Conservation (phyloP, 2,113 vertebrate species). For the Thalassarche chlororhynchos region DNA sequence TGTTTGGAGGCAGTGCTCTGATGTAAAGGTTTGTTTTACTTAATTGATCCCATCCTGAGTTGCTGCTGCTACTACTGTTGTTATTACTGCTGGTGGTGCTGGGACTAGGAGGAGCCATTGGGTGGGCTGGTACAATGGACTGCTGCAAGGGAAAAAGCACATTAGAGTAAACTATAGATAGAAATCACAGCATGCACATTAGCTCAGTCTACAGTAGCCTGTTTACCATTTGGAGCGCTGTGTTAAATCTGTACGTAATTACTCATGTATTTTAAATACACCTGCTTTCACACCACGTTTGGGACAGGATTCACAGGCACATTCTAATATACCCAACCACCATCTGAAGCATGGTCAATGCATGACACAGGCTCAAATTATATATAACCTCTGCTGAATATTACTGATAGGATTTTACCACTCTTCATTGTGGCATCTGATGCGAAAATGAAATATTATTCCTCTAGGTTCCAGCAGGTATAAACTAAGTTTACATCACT, state of each 20-base stretch:
- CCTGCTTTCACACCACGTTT: neutral
- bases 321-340: neutral
- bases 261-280: neutral
- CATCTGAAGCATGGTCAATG: neutral
- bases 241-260: neutral
- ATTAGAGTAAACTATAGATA: neutral
- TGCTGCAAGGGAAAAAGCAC: constrained; percentile 77
- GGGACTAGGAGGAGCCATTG: constrained; percentile 98
- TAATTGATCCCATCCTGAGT: constrained; percentile 96
- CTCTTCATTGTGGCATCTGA: neutral
- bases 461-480: neutral
- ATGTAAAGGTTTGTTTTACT: constrained; percentile 99
- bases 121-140: constrained; percentile 86
- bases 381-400: neutral
- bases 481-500: neutral
- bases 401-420: neutral
- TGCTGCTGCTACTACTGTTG: constrained; percentile 94
- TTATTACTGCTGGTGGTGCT: constrained; percentile 95
- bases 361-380: neutral
- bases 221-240: neutral
- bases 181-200: neutral
- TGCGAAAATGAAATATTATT: neutral
- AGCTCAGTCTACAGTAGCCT: neutral
- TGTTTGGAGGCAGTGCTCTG: constrained; percentile 92
- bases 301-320: neutral